Conservation (phyloP, 2,888 invertebrate genomes). For the Scaeva pyrastri region DNA sequence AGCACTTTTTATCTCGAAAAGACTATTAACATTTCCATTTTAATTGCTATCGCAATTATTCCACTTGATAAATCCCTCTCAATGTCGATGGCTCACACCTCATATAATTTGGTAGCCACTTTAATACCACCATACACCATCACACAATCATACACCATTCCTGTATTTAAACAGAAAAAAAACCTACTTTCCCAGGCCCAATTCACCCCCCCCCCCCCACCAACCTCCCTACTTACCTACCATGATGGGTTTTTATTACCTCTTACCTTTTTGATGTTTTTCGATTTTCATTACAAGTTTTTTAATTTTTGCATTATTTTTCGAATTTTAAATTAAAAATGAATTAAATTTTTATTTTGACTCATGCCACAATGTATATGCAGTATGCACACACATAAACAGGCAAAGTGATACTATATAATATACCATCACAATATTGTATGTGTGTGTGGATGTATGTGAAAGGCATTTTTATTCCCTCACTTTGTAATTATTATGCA, state of each 20-base stretch:
- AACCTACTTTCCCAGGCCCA: neutral
- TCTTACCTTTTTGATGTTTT: constrained; percentile 26
- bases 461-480: neutral
- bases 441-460: constrained; percentile 5
- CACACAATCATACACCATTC: neutral
- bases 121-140: neutral
- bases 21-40: constrained; percentile 46
- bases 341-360: constrained; percentile 40
- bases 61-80: constrained; percentile 56
- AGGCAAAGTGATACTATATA: neutral
- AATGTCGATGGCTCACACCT: constrained; percentile 44
- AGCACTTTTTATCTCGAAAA: constrained; percentile 15
- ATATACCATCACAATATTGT: too few relatives aligned
- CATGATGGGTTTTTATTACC: neutral
- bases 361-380: constrained; percentile 1
- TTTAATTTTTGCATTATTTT: constrained; percentile 65
- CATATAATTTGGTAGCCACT: neutral
- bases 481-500: constrained; percentile 26
- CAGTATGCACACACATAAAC: neutral
- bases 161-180: neutral
- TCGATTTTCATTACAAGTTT: constrained; percentile 58
- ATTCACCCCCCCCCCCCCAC: too few relatives aligned
- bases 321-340: constrained; percentile 62
- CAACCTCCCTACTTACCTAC: too few relatives aligned
- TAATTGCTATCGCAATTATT: constrained; percentile 66